phyloP scores from a whole-genome alignment of 2,113 vertebrate species.

The Oryzias curvinotus region DNA sequence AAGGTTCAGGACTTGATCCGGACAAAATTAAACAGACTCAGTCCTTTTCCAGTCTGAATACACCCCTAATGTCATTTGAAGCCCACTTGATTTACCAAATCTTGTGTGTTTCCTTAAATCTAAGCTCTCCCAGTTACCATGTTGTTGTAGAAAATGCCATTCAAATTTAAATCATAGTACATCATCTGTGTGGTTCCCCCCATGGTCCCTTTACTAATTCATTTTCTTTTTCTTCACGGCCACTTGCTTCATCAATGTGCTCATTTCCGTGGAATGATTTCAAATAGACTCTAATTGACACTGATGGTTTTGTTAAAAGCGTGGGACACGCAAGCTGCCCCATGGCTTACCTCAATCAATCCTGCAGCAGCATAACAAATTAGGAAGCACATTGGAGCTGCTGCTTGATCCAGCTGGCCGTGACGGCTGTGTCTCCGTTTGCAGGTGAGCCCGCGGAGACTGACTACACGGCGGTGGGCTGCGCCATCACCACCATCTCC shows the following conservation, averaged over 20 bases:
- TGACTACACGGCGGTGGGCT: conserved; percentile 96
- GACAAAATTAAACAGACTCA: too few relatives aligned
- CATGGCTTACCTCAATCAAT: conserved; percentile 31
- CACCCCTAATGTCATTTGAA: too few relatives aligned
- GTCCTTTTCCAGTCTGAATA: too few relatives aligned
- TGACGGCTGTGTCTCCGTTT: conserved; percentile 9
- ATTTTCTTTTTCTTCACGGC: conserved; percentile 37
- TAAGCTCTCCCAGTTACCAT: conserved; percentile 21
- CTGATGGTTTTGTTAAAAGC: conserved; percentile 40
- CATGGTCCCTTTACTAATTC: conserved; percentile 29
- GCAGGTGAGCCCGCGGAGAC: conserved; percentile 95
- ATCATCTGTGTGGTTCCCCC: conserved; percentile 69
- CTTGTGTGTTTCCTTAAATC: conserved; percentile 46
- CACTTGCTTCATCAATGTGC: conserved; percentile 36
- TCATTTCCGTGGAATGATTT: conserved; percentile 39
- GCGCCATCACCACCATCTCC: conserved; percentile 98
- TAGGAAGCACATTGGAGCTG: conserved; percentile 31
- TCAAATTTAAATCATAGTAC: conserved; percentile 60
- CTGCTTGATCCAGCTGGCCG: conserved; percentile 24
- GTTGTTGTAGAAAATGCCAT: conserved; percentile 40
- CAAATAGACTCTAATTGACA: conserved; percentile 40
- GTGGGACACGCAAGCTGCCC: conserved; percentile 26
- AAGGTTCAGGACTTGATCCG: too few relatives aligned
- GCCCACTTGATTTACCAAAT: conserved; percentile 11
- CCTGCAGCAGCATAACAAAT: conserved; percentile 28